Percentiles rank a stretch among this genome's conserved stretches.
Evolutionary conservation across 1,140 invertebrate species (phyloP).

Genomic region (Pseudomyrmex pallidus): DNA sequence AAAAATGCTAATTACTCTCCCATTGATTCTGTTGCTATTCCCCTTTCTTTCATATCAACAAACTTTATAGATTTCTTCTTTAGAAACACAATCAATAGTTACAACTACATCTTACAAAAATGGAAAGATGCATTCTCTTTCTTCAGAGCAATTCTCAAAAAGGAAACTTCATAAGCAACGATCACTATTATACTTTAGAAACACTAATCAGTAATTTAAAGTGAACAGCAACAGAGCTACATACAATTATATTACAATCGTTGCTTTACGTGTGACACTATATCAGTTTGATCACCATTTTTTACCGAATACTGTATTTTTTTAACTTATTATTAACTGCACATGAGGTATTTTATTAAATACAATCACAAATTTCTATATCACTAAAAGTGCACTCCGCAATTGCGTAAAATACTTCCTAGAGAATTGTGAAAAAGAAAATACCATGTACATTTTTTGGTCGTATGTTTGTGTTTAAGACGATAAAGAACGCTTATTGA

Average conservation of each 20-base stretch:
- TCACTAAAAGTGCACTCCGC: too few species aligned
- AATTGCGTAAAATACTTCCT: too few species aligned
- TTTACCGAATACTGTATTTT: not conserved
- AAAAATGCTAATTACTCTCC: conserved; percentile 33
- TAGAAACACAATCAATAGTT: conserved; percentile 3
- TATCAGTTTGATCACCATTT: conserved; percentile 3
- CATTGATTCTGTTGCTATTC: not conserved
- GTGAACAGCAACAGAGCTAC: conserved; percentile 1
- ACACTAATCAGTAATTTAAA: not conserved
- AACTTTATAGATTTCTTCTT: not conserved
- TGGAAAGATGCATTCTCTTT: too few species aligned
- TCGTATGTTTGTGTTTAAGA: too few species aligned
- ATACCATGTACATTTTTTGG: too few species aligned
- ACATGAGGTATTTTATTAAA: conserved; percentile 17
- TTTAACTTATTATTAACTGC: not conserved
- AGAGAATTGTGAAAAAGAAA: too few species aligned
- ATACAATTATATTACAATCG: conserved; percentile 6
- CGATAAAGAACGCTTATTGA: too few species aligned
- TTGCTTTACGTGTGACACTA: conserved; percentile 13
- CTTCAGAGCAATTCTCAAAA: conserved; percentile 16
- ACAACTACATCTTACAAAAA: not conserved
- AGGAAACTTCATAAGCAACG: not conserved
- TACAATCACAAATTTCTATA: not conserved
- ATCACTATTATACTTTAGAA: conserved; percentile 27
- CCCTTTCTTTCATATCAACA: not conserved